Base-by-base conservation (phyloP, 2,113 vertebrate genomes). In the Sinocyclocheilus rhinocerous region DNA sequence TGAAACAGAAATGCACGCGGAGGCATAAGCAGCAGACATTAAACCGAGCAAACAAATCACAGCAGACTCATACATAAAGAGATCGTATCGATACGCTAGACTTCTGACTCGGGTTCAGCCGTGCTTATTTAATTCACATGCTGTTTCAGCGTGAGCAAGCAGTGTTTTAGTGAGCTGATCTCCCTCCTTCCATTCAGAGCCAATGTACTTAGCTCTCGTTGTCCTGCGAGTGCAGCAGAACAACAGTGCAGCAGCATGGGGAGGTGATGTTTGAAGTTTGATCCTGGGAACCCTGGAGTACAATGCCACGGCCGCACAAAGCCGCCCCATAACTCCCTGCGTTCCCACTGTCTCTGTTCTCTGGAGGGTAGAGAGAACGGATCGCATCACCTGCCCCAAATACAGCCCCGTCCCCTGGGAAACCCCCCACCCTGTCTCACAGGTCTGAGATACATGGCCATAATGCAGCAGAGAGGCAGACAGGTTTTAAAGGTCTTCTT, bases 261-360 rank as follows among this genome's bases (percentile, higher is more conserved):
- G 52, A 86, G 76, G 63, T 52, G 76, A 61, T 55, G 88, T 89
- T 90, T 90, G 90, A 89, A 90, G 90, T 89, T 16, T 76, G 90
- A 90, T 90, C 90, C 90, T 90, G 90, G 90, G 88, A 90, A 89
- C 85, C 69, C 73, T 15, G 61, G 18, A 45, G 48, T 75, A 90
- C 90, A 90, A 90, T 81, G 83, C 24, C 69, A 50, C 26, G 2
- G 33, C 42, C 26, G 52, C 83, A 90, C 88, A 89, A 90, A 85
- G 83, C 69, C 39, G 83, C 13, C 79, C 55, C 87, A 72, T 76
- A 90, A 85, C 79, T 52, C 50, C 48, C 78, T 39, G 20, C 26
- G 76, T 89, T 89, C 87, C 87, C 85, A 82, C 85, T 86, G 85
- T 81, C 57, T 81, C 55, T 29, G 24, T 26, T 82, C 79, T 82